These are phyloP conservation scores for Pangasius krempfi DNA, from an alignment of 2,797 vertebrate genomes.

Conservation along the genomic window DNA sequence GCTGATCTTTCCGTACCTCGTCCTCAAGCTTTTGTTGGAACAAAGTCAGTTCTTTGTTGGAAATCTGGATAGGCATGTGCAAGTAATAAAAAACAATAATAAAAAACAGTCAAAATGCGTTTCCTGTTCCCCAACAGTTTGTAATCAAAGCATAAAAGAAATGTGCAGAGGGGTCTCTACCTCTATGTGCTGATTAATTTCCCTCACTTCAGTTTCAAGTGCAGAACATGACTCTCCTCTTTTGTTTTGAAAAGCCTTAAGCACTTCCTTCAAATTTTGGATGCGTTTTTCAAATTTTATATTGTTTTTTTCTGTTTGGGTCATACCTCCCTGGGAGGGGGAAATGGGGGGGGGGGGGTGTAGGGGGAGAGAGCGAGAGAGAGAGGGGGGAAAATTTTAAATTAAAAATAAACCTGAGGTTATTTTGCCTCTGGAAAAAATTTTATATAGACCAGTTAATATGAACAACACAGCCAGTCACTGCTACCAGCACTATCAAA, in stretches of 20 bases:
- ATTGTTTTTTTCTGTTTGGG: constrained; percentile 75
- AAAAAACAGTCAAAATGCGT: background rate
- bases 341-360: background rate
- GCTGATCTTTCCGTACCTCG: constrained; percentile 85
- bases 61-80: constrained; percentile 71
- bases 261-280: constrained; percentile 63
- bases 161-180: constrained; percentile 61
- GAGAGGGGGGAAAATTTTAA: background rate
- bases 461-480: background rate
- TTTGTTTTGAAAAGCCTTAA: constrained; percentile 51
- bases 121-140: background rate
- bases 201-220: constrained; percentile 72
- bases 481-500: background rate
- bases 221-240: constrained; percentile 58
- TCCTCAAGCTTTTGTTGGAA: constrained; percentile 84
- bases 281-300: constrained; percentile 71
- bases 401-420: background rate
- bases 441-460: background rate
- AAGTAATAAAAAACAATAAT: background rate
- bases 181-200: constrained; percentile 69
- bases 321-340: constrained; percentile 80
- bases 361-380: background rate
- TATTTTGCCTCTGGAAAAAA: background rate
- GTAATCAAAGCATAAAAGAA: background rate
- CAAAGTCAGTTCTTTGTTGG: constrained; percentile 81